A percentile compares a stretch with the other conserved stretches of the same genome.
phyloP scores from a whole-genome alignment of 2,888 invertebrate genomes.

The Drosophila falleni region DNA sequence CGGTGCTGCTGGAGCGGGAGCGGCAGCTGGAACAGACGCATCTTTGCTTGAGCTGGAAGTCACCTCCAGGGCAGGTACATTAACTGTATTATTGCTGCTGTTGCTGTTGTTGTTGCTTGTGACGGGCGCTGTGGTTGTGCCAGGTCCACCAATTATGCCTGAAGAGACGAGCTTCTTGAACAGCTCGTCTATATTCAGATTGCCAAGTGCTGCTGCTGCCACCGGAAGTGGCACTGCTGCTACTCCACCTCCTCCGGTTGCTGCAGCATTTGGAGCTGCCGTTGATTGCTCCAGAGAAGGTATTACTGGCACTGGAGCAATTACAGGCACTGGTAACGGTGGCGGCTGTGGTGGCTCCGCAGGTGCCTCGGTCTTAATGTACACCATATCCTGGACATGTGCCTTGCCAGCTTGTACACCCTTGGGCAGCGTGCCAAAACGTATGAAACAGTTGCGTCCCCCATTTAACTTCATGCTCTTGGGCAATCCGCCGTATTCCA shows the following conservation, averaged over 20 bases:
- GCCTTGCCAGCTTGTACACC: slow-evolving; percentile 90
- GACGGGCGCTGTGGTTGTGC: slow-evolving; percentile 21
- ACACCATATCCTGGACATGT: slow-evolving; percentile 91
- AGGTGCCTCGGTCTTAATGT: slow-evolving; percentile 84
- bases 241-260: slow-evolving; percentile 12
- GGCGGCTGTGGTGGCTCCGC: slow-evolving; percentile 65
- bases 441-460: slow-evolving; percentile 91
- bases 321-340: slow-evolving; percentile 27
- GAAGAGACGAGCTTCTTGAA: slow-evolving; percentile 94
- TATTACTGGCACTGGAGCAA: slow-evolving; percentile 42
- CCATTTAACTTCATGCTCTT: slow-evolving; percentile 90
- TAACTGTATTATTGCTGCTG: slow-evolving; percentile 20
- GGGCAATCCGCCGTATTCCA: slow-evolving; percentile 94
- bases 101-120: slow-evolving; percentile 35
- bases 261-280: slow-evolving; percentile 41
- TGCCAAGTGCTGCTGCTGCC: slow-evolving; percentile 82
- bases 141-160: slow-evolving; percentile 88
- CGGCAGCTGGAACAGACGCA: slow-evolving; percentile 12
- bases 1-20: slow-evolving; percentile 7
- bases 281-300: slow-evolving; percentile 7
- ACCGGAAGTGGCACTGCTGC: slow-evolving; percentile 35
- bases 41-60: slow-evolving; percentile 29
- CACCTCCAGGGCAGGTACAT: slow-evolving; percentile 25
- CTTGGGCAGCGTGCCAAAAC: slow-evolving; percentile 92
- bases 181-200: slow-evolving; percentile 91